Evolutionary conservation across 2,797 vertebrate species (phyloP), one percentile per base, ranked within the genome.

Genomic region (Allobates femoralis): DNA sequence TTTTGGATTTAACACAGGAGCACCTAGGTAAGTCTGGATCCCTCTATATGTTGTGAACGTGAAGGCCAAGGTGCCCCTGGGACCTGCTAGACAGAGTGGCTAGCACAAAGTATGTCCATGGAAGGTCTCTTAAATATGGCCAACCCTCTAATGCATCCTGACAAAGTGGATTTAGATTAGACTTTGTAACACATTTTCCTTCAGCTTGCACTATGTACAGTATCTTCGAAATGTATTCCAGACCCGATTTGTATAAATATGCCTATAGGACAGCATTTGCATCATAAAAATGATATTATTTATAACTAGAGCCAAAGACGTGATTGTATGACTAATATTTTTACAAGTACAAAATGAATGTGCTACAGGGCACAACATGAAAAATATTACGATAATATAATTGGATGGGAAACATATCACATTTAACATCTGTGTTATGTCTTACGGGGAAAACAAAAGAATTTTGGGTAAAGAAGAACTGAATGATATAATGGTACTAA

Each of bases 331-430:
- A 64, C 60, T 80, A 81, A 81, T 81, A 69, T 69, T 81, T 81
- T 81, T 51, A 81, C 79, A 81, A 62, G 34, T 37, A 81, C 79
- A 64, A 3, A 50, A 81, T 67, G 62, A 67, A 66, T 69, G 60
- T 66, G 79, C 79, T 69, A 51, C 50, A 30, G 79, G 79, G 79
- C 79, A 81, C 79, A 81, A 81, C 60, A 81, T 81, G 79, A 81
- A 69, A 81, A 81, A 81, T 81, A 81, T 81, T 81, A 81, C 51
- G 79, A 81, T 69, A 81, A 67, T 66, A 69, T 81, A 81, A 81
- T 81, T 81, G 79, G 62, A 81, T 32, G 50, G 62, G 79, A 66
- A 69, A 81, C 53, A 81, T 46, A 46, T 80, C 78, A 34, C 64
- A 53, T 81, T 32, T 64, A 81, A 81, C 79, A 81, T 81, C 79